phyloP scores from a whole-genome alignment of 2,888 invertebrate species.

The Leptinotarsa haldemani region DNA sequence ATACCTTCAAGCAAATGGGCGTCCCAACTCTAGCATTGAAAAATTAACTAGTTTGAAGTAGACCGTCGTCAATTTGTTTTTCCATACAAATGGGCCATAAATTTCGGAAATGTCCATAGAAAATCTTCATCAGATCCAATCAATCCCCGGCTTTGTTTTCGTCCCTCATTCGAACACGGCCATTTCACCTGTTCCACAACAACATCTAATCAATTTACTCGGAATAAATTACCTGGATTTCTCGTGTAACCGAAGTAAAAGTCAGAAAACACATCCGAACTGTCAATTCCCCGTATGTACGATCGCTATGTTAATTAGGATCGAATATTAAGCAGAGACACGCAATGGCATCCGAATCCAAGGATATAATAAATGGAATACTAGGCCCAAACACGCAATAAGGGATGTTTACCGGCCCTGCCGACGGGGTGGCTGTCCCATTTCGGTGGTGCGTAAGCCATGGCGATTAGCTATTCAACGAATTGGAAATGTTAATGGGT shows the following conservation, averaged over 20 bases:
- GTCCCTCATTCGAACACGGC: background rate
- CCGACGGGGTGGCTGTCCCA: conserved; percentile 37
- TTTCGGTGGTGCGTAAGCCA: background rate
- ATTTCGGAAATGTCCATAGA: background rate
- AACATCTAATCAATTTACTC: conserved; percentile 15
- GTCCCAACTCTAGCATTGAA: too few species aligned
- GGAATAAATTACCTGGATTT: conserved; percentile 15
- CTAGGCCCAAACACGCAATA: conserved; percentile 44
- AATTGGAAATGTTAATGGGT: background rate
- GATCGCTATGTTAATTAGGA: conserved; percentile 48
- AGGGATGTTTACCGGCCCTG: conserved; percentile 39
- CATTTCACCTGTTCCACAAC: background rate
- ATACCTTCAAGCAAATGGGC: too few species aligned
- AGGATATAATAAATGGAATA: conserved; percentile 33
- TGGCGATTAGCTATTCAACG: background rate
- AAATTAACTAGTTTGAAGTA: too few species aligned
- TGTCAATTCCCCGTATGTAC: conserved; percentile 46
- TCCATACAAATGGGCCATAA: background rate
- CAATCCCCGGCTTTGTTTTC: background rate
- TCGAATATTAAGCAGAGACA: conserved; percentile 40
- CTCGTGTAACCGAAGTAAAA: conserved; percentile 25
- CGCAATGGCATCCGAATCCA: conserved; percentile 8
- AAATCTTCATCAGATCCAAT: background rate
- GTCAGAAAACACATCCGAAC: conserved; percentile 42
- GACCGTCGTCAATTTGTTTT: too few species aligned